Conservation (phyloP, 2,888 invertebrate species). For the Sussaba pulchella region DNA sequence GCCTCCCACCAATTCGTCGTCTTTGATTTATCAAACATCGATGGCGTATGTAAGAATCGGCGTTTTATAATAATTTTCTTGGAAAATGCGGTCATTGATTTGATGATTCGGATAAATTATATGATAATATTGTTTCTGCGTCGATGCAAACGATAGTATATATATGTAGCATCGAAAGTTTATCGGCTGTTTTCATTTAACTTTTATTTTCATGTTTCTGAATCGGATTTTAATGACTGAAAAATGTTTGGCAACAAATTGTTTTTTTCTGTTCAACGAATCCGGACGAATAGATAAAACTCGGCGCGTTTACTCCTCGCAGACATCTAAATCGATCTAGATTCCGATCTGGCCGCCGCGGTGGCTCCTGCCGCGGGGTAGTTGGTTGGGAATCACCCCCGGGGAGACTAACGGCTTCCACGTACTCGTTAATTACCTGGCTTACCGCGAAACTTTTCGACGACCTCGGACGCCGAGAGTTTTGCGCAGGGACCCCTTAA, state of each 20-base stretch:
- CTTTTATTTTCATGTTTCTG: conserved; percentile 24
- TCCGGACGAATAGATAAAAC: conserved; percentile 67
- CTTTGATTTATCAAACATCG: background rate
- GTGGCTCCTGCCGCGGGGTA: conserved; percentile 48
- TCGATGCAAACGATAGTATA: too few species aligned
- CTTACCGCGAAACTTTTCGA: conserved; percentile 78
- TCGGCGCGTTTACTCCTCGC: conserved; percentile 62
- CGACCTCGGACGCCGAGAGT: conserved; percentile 72
- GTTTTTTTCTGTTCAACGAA: conserved; percentile 35
- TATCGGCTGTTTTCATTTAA: too few species aligned
- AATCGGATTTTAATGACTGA: conserved; percentile 48
- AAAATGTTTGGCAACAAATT: conserved; percentile 57
- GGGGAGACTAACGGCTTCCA: conserved; percentile 75
- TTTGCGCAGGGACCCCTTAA: conserved; percentile 71
- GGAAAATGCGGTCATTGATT: too few species aligned
- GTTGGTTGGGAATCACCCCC: conserved; percentile 72
- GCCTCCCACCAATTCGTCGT: background rate
- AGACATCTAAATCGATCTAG: conserved; percentile 77
- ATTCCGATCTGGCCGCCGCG: conserved; percentile 71
- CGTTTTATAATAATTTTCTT: too few species aligned
- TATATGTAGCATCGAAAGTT: too few species aligned
- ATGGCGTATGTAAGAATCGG: too few species aligned
- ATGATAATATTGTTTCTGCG: too few species aligned
- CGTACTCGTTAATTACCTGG: conserved; percentile 79
- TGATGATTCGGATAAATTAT: too few species aligned